Percentiles rank a stretch among this genome's conserved stretches.
Evolutionary conservation across 2,797 vertebrate species (phyloP).

Genomic region (Sebastes ruberrimus): DNA sequence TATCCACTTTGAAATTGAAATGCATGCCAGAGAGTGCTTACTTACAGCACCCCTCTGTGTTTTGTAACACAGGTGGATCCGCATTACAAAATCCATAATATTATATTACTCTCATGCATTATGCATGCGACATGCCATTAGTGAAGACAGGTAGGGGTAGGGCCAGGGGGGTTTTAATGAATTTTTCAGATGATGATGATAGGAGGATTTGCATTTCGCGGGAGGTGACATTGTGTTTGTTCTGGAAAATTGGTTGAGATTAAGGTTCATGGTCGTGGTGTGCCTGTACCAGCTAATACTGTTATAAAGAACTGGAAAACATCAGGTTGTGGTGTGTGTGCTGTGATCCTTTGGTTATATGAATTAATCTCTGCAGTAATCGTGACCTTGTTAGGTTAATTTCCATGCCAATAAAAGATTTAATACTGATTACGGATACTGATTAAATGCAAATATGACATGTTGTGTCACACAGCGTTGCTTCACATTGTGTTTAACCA

Average conservation of each 20-base stretch:
- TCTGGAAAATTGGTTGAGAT: conserved; percentile 72
- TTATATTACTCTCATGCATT: conserved; percentile 67
- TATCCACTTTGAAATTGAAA: conserved; percentile 67
- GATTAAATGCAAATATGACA: conserved; percentile 38
- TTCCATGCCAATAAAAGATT: conserved; percentile 40
- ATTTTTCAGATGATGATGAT: conserved; percentile 66
- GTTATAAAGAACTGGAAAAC: conserved; percentile 36
- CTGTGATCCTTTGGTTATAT: conserved; percentile 35
- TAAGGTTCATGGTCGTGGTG: conserved; percentile 54
- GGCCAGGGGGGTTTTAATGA: conserved; percentile 56
- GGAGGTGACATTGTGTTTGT: conserved; percentile 69
- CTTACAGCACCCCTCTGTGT: conserved; percentile 46
- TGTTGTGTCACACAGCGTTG: background rate
- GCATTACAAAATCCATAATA: conserved; percentile 57
- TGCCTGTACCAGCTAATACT: conserved; percentile 41
- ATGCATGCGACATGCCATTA: conserved; percentile 70
- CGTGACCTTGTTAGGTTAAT: conserved; percentile 51
- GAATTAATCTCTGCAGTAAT: conserved; percentile 59
- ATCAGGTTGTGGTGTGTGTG: conserved; percentile 19
- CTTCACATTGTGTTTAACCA: conserved; percentile 16
- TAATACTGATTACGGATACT: conserved; percentile 10
- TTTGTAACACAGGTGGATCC: conserved; percentile 58
- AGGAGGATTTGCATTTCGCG: conserved; percentile 62
- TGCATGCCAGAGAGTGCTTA: conserved; percentile 39
- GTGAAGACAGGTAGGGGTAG: conserved; percentile 48